These are phyloP conservation scores for Psittacula cyanocephala DNA, from an alignment of 2,113 vertebrate species.

Conservation along the genomic window DNA sequence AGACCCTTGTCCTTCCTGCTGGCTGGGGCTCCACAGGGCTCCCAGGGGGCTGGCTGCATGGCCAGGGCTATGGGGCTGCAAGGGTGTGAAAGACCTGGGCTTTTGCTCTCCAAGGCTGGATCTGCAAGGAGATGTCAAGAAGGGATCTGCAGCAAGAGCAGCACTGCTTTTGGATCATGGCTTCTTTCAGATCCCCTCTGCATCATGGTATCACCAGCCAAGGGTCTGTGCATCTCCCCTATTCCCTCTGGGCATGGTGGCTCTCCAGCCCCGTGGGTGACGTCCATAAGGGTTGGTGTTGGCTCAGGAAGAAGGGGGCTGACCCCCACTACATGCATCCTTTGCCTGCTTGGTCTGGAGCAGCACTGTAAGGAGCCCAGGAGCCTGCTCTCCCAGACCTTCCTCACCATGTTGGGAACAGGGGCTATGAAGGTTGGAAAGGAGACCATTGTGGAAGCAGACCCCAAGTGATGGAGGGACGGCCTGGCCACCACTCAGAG, in stretches of 20 bases:
- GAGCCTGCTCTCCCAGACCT: not conserved
- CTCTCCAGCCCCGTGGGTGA: not conserved
- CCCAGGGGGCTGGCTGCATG: not conserved
- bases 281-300: not conserved
- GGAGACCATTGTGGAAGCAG: not conserved
- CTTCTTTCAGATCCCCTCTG: not conserved
- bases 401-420: accelerated
- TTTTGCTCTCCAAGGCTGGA: not conserved
- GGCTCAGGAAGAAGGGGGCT: not conserved
- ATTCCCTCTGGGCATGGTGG: not conserved
- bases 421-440: not conserved
- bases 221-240: not conserved
- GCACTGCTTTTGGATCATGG: not conserved
- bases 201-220: accelerated
- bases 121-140: not conserved
- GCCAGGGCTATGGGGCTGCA: accelerated
- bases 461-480: not conserved
- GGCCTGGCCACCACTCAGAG: not conserved
- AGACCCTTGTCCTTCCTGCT: accelerated
- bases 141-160: not conserved
- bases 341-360: not conserved
- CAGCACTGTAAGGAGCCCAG: not conserved
- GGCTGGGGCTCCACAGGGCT: not conserved
- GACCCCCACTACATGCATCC: not conserved
- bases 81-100: not conserved